Percentiles rank a stretch among this genome's conserved stretches.
These are phyloP conservation scores for Lithophane leautieri DNA, from an alignment of 2,888 invertebrate species.

Conservation along the genomic window DNA sequence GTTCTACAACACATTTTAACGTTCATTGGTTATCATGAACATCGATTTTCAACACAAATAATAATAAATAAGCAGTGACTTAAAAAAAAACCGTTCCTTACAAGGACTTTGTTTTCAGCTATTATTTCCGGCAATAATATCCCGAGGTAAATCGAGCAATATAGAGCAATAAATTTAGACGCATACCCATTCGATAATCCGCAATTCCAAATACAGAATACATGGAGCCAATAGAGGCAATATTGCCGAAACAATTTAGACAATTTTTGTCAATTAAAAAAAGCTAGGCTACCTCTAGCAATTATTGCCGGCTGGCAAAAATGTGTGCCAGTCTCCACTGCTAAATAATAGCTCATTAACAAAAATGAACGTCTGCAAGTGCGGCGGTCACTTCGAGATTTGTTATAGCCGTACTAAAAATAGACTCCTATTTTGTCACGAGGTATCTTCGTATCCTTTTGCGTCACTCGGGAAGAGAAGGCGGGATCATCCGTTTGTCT, in stretches of 20 bases:
- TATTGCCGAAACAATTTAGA: constrained; percentile 4
- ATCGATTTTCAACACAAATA: neutral
- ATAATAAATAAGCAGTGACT: neutral
- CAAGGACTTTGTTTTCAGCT: neutral
- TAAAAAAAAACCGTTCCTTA: neutral
- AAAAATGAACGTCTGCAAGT: constrained; percentile 11
- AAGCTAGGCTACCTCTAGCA: neutral
- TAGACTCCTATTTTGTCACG: constrained; percentile 29
- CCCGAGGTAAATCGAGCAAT: neutral
- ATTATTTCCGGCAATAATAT: neutral
- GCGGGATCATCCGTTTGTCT: constrained; percentile 29
- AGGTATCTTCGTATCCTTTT: constrained; percentile 29
- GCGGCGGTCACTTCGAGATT: constrained; percentile 3
- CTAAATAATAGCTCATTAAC: constrained; percentile 10
- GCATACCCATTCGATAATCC: neutral
- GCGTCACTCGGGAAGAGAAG: constrained; percentile 36
- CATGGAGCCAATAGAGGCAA: constrained; percentile 4
- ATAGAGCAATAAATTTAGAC: neutral
- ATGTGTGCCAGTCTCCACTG: neutral
- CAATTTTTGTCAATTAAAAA: constrained; percentile 14
- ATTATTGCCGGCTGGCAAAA: neutral
- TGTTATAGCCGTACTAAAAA: constrained; percentile 37
- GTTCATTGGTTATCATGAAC: neutral
- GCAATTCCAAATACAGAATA: neutral
- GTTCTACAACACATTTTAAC: neutral